phyloP scores from a whole-genome alignment of 2,888 invertebrate genomes.

The Chaetoderma sp. region DNA sequence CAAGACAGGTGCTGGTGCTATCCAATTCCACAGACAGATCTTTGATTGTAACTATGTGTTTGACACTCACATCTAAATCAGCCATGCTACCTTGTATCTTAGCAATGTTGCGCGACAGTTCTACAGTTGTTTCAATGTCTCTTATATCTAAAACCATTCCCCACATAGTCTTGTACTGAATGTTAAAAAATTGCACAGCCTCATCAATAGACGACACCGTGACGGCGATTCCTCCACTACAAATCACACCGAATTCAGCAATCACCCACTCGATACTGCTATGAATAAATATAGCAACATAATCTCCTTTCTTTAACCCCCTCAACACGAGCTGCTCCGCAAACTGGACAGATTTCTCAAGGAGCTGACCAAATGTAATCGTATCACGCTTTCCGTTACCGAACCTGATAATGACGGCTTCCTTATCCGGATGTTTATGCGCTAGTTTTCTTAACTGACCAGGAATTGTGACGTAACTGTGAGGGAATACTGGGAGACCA shows the following conservation, averaged over 20 bases:
- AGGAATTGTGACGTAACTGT: conserved; percentile 7
- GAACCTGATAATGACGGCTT: conserved; percentile 4
- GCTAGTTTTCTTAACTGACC: conserved; percentile 11
- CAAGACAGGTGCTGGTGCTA: too few relatives aligned
- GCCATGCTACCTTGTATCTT: too few relatives aligned
- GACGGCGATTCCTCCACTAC: conserved; percentile 5
- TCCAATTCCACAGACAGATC: too few relatives aligned
- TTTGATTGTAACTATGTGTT: too few relatives aligned
- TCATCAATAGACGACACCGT: too few relatives aligned
- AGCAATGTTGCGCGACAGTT: too few relatives aligned
- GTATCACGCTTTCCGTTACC: not conserved
- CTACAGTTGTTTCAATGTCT: too few relatives aligned
- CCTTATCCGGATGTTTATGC: conserved; percentile 6
- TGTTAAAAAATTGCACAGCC: too few relatives aligned
- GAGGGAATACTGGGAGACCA: not conserved
- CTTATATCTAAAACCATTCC: too few relatives aligned
- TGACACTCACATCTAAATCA: too few relatives aligned
- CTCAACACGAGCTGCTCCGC: conserved; percentile 7
- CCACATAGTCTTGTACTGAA: too few relatives aligned
- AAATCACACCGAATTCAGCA: not conserved
- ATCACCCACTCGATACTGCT: conserved; percentile 11
- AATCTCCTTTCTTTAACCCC: conserved; percentile 13
- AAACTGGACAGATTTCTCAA: not conserved
- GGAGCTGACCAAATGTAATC: conserved; percentile 15
- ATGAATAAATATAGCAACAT: conserved; percentile 1